Evolutionary conservation across 2,888 invertebrate species (phyloP).

Genomic region (Acrocyrtus sp.): DNA sequence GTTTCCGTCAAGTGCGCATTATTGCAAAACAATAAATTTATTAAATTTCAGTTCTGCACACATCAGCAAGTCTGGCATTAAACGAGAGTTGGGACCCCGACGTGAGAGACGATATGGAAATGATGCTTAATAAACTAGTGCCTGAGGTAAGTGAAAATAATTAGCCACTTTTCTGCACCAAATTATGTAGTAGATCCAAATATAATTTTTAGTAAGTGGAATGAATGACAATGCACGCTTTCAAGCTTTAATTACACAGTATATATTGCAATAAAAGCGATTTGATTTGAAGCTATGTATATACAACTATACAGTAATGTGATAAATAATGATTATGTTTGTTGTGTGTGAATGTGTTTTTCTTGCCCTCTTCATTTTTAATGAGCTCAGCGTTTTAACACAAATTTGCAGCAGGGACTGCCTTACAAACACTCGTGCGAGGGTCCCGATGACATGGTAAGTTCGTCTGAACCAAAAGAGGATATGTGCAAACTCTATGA

Average conservation of each 20-base stretch:
- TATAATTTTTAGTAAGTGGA: neutral
- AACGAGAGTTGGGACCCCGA: slow-evolving; percentile 97
- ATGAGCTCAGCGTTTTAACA: slow-evolving; percentile 55
- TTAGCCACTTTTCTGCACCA: too few species aligned
- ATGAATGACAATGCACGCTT: neutral
- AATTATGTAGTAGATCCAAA: neutral
- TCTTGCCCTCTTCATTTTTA: slow-evolving; percentile 37
- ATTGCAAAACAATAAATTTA: slow-evolving; percentile 65
- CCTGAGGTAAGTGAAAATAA: slow-evolving; percentile 84
- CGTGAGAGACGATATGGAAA: slow-evolving; percentile 94
- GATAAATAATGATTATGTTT: slow-evolving; percentile 38
- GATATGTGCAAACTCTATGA: neutral
- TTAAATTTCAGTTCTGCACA: slow-evolving; percentile 94
- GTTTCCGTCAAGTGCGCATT: neutral
- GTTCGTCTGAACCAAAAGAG: too few species aligned
- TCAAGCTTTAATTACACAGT: neutral
- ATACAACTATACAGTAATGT: too few species aligned
- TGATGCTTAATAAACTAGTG: slow-evolving; percentile 99
- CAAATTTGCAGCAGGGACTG: slow-evolving; percentile 73
- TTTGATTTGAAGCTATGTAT: too few species aligned
- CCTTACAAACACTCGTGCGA: slow-evolving; percentile 97
- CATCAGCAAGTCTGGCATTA: slow-evolving; percentile 95
- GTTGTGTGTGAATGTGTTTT: slow-evolving; percentile 46
- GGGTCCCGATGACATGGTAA: slow-evolving; percentile 98
- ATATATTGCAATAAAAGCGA: neutral